Evolutionary conservation across 2,113 vertebrate genomes (phyloP), one percentile per base, ranked within the genome.

Genomic region (Chitala chitala): DNA sequence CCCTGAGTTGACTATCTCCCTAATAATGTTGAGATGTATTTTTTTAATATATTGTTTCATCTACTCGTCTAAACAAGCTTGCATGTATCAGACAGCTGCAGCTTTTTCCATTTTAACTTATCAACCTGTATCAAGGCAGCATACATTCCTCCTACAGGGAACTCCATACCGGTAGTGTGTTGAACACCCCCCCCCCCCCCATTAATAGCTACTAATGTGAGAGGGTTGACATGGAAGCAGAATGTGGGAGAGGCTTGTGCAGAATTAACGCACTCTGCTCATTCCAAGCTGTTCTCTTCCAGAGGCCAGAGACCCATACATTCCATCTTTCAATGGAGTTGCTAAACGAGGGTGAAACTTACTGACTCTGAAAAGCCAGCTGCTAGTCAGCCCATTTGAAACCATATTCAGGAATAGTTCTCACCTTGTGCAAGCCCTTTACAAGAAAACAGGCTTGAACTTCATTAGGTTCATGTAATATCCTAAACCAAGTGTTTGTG

Each of bases 131-230:
- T 89, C 90, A 72, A 83, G 89, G 88, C 89, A 85, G 85, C 86
- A 85, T 80, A 96, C 94, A 96, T 98, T 97, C 95, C 95, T 94
- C 89, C 89, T 79, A 65, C 89, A 90, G 88, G 84, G 81, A 89
- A 85, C 86, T 84, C 84, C 85, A 84, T 86, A 81, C 89, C 88
- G 89, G 87, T 90, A 83, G 88, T 80, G 76, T 84, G 79, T 5
- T 13, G 46, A 9, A 22, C 59, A 26, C 61, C 63, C n/a, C 36
- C 20, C 65, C 69, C 81, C 82, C 86, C 80, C 85, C 86, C 87
- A 44, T 79, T 81, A 87, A 75, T 84, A 88, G 89, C 88, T 87
- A 86, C 87, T 83, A 88, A 90, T 81, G 74, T 85, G 87, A 88
- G 80, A 75, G 64, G 53, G 66, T 50, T 86, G 84, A 85, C 82